Base-by-base conservation (phyloP, 2,888 invertebrate genomes). In the Xanthostigma xanthostigma region DNA sequence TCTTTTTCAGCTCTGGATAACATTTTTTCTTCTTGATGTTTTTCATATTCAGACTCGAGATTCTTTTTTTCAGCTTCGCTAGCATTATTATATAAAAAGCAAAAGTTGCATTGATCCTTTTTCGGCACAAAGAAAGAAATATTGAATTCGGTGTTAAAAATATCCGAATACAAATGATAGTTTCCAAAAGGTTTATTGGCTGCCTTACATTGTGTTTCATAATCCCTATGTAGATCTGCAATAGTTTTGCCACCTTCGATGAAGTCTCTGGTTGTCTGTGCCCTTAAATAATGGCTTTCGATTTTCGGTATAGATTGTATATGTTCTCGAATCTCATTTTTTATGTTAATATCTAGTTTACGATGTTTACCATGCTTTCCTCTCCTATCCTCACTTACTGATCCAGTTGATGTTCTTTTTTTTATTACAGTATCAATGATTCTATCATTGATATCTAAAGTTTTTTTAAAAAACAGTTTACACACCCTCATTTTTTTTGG, bases 1-100 rank as follows among this genome's bases (percentile, higher is more conserved):
- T 51, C 50, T 49, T 56, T 58, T 49, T 55, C 52, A 33, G 37
- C 39, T 44, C 57, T 42, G 37, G 53, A 52, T 34, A 55, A 45
- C 34, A 43, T 35, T 51, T 58, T 57, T 49, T 57, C 54, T 46
- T 49, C 38, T 44, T 50, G 45, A 46, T 56, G 55, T 34, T 33
- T 13, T 9, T 52, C 47, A 50, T 55, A 56, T 12, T 50, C 36
- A n/a, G 33, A 17, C 45, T 50, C 38, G 34, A 41, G 14, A 41
- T 13, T n/a, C 10, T 13, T 9, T 41, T 41, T 41, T 41, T 41
- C 41, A 10, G 12, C 38, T n/a, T 38, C 38, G 12, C 12, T 12
- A 11, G 38, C 38, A 12, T 38, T 38, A n/a, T 38, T 12, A 41
- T 41, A 41, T 13, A 17, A n/a, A 9, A 12, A n/a, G 14, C 41